Evolutionary conservation across 1,140 invertebrate species (phyloP).

Genomic region (Acyrthosiphon pisum): DNA sequence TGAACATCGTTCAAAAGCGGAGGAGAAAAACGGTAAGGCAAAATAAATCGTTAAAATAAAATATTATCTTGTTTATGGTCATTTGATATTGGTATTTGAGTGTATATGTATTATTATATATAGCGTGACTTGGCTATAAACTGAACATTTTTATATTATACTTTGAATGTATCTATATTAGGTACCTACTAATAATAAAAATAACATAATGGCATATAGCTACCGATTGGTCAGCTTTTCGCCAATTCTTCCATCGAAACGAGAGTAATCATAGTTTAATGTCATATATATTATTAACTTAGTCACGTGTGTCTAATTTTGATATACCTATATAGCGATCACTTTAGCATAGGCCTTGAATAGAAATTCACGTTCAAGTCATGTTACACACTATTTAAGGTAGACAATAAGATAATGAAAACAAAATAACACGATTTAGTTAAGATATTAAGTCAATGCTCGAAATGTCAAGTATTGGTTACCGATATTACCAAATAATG

Average conservation of each 20-base stretch:
- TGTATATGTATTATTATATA: neutral
- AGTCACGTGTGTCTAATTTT: neutral
- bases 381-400: neutral
- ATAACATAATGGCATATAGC: neutral
- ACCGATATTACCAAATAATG: neutral
- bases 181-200: neutral
- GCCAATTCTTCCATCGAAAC: neutral
- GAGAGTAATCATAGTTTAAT: neutral
- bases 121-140: neutral
- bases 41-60: conserved; percentile 5
- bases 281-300: neutral
- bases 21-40: neutral
- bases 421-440: too few species aligned
- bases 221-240: neutral
- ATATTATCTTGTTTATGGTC: neutral
- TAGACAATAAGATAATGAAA: too few species aligned
- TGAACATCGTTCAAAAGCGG: neutral
- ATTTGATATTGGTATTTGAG: conserved; percentile 1
- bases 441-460: neutral
- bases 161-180: neutral
- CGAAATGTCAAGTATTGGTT: neutral
- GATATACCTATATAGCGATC: neutral
- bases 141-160: neutral
- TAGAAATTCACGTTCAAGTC: neutral
- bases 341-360: neutral